These are phyloP conservation scores for Styela clava DNA, from an alignment of 23 tunicate genomes.

Conservation along the genomic window DNA sequence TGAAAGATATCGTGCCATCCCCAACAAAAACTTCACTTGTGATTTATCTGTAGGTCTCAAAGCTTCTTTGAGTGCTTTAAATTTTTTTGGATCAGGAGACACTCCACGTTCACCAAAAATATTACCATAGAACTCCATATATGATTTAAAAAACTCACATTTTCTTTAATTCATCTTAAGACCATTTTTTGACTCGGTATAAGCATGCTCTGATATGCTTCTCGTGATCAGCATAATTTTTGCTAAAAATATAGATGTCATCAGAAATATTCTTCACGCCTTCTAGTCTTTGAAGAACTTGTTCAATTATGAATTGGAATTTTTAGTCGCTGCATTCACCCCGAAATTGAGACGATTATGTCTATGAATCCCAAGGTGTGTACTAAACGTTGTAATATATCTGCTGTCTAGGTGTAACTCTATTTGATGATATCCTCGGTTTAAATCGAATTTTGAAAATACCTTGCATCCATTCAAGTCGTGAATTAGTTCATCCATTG, in stretches of 20 bases:
- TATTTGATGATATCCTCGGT: constrained; percentile 31
- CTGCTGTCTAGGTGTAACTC: constrained; percentile 20
- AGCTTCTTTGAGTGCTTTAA: too few species aligned
- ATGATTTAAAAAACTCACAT: too few species aligned
- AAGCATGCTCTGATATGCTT: background rate
- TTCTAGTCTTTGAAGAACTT: constrained; percentile 3
- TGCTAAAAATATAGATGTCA: constrained; percentile 10
- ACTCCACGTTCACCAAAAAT: too few species aligned
- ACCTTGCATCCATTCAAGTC: constrained; percentile 7
- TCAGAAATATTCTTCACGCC: constrained; percentile 23
- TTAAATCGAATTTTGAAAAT: constrained; percentile 15
- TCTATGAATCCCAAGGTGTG: constrained; percentile 16
- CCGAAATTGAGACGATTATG: constrained; percentile 14
- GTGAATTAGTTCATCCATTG: constrained; percentile 7
- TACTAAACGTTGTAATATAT: constrained; percentile 18
- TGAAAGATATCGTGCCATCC: too few species aligned
- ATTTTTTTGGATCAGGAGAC: too few species aligned
- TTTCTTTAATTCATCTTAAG: too few species aligned
- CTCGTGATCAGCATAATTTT: background rate
- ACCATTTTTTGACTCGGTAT: background rate
- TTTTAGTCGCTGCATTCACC: constrained; percentile 13
- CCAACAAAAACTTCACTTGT: too few species aligned
- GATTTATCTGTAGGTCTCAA: too few species aligned
- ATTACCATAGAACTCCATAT: too few species aligned
- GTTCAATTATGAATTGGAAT: constrained; percentile 14